A percentile compares a stretch with the other conserved stretches of the same genome.
phyloP scores from a whole-genome alignment of 2,113 vertebrate genomes.

The Oncorhynchus keta region DNA sequence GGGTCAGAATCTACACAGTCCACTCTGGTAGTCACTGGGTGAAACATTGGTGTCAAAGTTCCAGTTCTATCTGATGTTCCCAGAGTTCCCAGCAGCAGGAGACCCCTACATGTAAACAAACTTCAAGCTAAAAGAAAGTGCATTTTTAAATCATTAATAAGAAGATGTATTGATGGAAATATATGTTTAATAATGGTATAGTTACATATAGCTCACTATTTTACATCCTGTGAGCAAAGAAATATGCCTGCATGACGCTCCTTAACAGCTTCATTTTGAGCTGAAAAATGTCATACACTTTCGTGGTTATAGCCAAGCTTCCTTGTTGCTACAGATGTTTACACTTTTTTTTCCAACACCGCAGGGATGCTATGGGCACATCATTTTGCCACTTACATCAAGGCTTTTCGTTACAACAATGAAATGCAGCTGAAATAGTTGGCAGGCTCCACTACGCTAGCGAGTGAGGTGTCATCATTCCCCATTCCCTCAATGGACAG shows the following conservation, averaged over 20 bases:
- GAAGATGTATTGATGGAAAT: too few species aligned
- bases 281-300: too few species aligned
- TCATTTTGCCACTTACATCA: not conserved
- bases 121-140: not conserved
- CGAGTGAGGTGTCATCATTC: not conserved
- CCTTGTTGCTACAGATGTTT: too few species aligned
- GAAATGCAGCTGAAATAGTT: not conserved
- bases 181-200: too few species aligned
- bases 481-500: not conserved
- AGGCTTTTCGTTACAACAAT: not conserved
- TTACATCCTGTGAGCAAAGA: too few species aligned
- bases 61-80: conserved; percentile 16
- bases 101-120: conserved; percentile 41
- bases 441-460: not conserved
- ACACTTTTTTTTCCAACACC: not conserved
- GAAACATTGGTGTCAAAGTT: conserved; percentile 2
- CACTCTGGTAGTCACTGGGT: not conserved
- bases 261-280: too few species aligned
- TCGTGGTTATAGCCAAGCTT: too few species aligned
- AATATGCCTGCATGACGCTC: too few species aligned
- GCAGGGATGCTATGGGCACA: not conserved
- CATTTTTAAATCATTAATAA: too few species aligned
- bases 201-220: too few species aligned
- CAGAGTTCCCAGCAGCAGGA: conserved; percentile 50
- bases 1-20: conserved; percentile 13